Conservation (phyloP, 2,797 vertebrate species). For the Chrosomus eos region DNA sequence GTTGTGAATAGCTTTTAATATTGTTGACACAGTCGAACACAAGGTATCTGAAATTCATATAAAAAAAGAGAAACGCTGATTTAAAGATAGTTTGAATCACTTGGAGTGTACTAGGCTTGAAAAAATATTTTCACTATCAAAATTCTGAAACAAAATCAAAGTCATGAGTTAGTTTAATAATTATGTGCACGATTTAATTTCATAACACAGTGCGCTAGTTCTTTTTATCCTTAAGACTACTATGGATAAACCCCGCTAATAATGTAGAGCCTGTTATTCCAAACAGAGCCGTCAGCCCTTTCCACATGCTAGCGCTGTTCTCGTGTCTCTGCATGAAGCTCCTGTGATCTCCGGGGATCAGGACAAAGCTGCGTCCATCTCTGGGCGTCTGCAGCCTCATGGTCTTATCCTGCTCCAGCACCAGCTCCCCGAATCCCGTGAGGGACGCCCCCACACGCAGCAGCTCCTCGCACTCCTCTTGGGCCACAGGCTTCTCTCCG, state of each 20-base stretch:
- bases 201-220: background rate
- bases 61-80: background rate
- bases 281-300: slow-evolving; percentile 61
- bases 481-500: slow-evolving; percentile 67
- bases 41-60: background rate
- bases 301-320: slow-evolving; percentile 73
- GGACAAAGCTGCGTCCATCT: slow-evolving; percentile 70
- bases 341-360: slow-evolving; percentile 68
- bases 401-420: slow-evolving; percentile 70
- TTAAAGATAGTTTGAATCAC: background rate
- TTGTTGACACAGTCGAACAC: background rate
- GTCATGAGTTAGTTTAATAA: background rate
- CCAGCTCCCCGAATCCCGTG: slow-evolving; percentile 78
- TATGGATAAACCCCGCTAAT: slow-evolving; percentile 60
- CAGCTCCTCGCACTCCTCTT: slow-evolving; percentile 74
- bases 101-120: background rate
- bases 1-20: background rate
- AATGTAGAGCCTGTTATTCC: slow-evolving; percentile 70
- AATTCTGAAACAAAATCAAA: background rate
- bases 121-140: background rate
- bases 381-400: slow-evolving; percentile 74
- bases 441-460: slow-evolving; percentile 72
- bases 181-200: background rate
- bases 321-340: slow-evolving; percentile 75
- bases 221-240: slow-evolving; percentile 33